Evolutionary conservation across 1,140 invertebrate species (phyloP), one percentile per base, ranked within the genome.

Genomic region (Drosophila albomicans): DNA sequence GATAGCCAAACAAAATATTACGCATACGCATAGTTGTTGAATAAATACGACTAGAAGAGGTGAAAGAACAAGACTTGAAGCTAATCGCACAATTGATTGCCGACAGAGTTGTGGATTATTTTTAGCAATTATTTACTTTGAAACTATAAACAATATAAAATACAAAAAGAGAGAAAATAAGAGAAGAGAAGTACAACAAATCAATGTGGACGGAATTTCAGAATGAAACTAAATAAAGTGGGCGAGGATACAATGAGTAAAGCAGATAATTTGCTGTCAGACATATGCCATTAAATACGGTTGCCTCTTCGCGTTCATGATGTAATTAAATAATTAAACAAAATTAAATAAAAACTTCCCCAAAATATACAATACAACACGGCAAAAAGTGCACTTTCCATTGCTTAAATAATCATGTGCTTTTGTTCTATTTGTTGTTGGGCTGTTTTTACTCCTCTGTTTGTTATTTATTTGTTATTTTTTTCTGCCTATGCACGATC

Each of bases 1-100:
- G 73, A 71, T 75, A 58, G 67, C 70, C 51, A 72, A 54, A 46
- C 48, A 62, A 78, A 89, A 88, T 89, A 88, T 88, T 88, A 89
- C 81, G 85, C 81, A 88, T 88, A 88, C 85, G 85, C 81, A 85
- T 49, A 59, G 81, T 88, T 87, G 82, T 78, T 77, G 25, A 86
- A 81, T 75, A 80, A 73, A 70, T 81, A 77, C 66, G 63, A 56
- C 65, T 41, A 54, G 48, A 56, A 66, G 45, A 71, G 68, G 67
- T 68, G 69, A 73, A 38, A 64, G 66, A 63, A 66, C 75, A 59
- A 79, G 70, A 69, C 61, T 70, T 67, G 63, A 68, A 43, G 62
- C 61, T 48, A 66, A 67, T 67, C 51, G 52, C 51, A 72, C 61
- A 65, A 66, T 56, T 62, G 61, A 77, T 57, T 64, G 16, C 68